Evolutionary conservation across 2,888 invertebrate genomes (phyloP).

Genomic region (Beris morrisii): DNA sequence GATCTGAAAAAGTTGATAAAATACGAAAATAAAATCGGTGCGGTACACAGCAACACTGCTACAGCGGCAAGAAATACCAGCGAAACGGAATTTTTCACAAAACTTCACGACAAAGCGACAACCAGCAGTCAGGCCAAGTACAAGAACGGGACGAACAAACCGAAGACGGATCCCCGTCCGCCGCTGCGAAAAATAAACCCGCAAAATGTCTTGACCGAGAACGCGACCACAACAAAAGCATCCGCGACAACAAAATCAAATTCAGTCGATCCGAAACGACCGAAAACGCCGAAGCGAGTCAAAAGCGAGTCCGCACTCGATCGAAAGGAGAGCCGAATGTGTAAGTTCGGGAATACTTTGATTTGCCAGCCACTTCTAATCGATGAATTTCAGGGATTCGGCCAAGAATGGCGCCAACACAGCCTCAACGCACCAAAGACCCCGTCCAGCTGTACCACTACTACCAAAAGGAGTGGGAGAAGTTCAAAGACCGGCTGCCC

Average conservation of each 20-base stretch:
- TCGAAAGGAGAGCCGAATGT: constrained; percentile 38
- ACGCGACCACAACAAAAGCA: not conserved
- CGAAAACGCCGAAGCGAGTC: constrained; percentile 12
- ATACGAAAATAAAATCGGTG: constrained; percentile 51
- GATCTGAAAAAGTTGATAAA: constrained; percentile 49
- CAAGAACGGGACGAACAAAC: not conserved
- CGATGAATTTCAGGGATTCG: constrained; percentile 37
- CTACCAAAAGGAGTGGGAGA: constrained; percentile 73
- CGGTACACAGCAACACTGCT: constrained; percentile 40
- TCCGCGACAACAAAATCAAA: not conserved
- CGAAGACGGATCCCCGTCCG: not conserved
- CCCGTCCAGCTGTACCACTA: constrained; percentile 78
- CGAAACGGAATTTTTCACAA: constrained; percentile 45
- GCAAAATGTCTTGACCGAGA: constrained; percentile 5
- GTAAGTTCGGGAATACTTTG: constrained; percentile 38
- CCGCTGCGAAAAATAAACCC: constrained; percentile 1
- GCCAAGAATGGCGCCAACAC: constrained; percentile 28
- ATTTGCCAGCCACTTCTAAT: not conserved
- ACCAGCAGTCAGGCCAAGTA: constrained; percentile 54
- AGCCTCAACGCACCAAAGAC: constrained; percentile 59
- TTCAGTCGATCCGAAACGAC: constrained; percentile 4
- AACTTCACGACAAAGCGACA: constrained; percentile 53
- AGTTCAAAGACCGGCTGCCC: constrained; percentile 69
- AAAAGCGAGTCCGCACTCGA: constrained; percentile 7
- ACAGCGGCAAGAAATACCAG: constrained; percentile 12